Evolutionary conservation across 2,113 vertebrate species (phyloP), one percentile per base, ranked within the genome.

Genomic region (Syngnathus scovelli): DNA sequence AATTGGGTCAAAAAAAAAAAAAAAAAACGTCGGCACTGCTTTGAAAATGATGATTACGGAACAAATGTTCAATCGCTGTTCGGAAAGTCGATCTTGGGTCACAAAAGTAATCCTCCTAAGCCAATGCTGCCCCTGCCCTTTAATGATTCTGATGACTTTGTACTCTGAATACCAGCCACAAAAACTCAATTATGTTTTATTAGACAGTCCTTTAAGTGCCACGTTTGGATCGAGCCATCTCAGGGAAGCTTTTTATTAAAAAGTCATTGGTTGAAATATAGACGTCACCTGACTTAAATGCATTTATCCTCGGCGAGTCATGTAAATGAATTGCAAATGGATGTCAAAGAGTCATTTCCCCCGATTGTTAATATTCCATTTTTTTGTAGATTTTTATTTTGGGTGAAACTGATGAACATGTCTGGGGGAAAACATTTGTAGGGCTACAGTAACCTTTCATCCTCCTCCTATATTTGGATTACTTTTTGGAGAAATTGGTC

Each of bases 1-100:
- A 88, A 86, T 72, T 89, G 81, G 87, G 87, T 89, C 89, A 89
- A 89, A 86, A 88, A 85, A 79, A 82, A 70, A 69, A 77, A 84
- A 71, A 67, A 63, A 70, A 72, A 60, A 74, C 69, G 63, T 76
- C 73, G 81, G 75, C 77, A 41, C 49, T 54, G 4, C 55, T 75
- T 76, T 78, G 68, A 83, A 80, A 76, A 72, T 72, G 58, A 52
- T 69, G 68, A 63, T 54, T 72, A 33, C 27, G 27, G 27, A 33
- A 33, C 3, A 33, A 33, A 33, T 33, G 27, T 33, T 33, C 27
- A 33, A 33, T 33, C 27, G 27, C 27, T 33, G 27, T 33, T 33
- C 27, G 27, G 27, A 3, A 33, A 33, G 27, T 33, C 27, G 27
- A 33, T 33, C 27, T 33, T 33, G 27, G 27, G 27, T 33, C 27